These are phyloP conservation scores for Alcedo atthis DNA, from an alignment of 2,797 vertebrate species.

Conservation along the genomic window DNA sequence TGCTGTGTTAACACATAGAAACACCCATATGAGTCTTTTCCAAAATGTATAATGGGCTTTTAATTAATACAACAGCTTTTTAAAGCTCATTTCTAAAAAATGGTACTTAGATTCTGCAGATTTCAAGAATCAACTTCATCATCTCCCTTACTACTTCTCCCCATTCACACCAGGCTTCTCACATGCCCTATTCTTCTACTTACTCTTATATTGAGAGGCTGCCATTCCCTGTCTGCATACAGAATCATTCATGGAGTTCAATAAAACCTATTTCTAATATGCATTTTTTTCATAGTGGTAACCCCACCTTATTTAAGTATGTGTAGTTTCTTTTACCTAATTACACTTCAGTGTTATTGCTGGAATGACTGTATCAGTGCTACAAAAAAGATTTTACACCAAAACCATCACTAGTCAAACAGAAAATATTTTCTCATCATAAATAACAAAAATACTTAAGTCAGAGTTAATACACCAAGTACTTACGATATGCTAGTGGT, in stretches of 20 bases:
- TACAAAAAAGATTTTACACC: neutral
- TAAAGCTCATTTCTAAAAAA: neutral
- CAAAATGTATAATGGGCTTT: neutral
- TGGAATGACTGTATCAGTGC: neutral
- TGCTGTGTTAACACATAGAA: neutral
- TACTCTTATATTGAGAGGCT: neutral
- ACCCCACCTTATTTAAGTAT: neutral
- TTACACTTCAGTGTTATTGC: neutral
- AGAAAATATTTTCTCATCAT: neutral
- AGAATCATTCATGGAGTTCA: neutral
- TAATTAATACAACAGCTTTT: neutral
- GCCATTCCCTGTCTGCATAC: neutral
- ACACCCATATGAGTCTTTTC: neutral
- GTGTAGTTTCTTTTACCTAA: neutral
- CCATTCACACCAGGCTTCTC: neutral
- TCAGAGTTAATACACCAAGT: neutral
- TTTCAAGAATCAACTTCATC: neutral
- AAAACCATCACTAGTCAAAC: neutral
- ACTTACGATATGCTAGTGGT: neutral
- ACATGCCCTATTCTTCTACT: neutral
- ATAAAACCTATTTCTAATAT: neutral
- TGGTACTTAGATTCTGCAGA: neutral
- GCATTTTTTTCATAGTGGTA: neutral
- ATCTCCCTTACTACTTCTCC: neutral
- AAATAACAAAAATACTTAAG: neutral